Evolutionary conservation across 2,113 vertebrate genomes (phyloP), one percentile per base, ranked within the genome.

Genomic region (Scomber japonicus): DNA sequence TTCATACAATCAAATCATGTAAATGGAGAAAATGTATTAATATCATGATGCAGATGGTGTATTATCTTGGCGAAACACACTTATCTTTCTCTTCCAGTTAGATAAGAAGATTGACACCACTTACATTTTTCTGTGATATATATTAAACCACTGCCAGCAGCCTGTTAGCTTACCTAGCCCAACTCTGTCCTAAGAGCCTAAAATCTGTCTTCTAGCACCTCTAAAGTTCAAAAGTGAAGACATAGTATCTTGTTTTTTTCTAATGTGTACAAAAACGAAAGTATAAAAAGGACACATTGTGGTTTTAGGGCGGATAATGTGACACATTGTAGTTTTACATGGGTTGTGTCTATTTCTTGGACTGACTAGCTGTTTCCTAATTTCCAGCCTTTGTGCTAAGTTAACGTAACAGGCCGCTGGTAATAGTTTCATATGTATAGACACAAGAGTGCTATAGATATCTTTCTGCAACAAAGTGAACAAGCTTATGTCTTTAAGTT

Each of bases 151-250:
- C 46, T 10, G 9, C 2, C 2, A 13, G 24, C 56, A 40, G 61
- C 19, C 0, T 4, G 2, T 61, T 74, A 80, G 63, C 35, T 59
- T 53, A 72, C 16, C 46, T 73, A 12, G 19, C 53, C 66, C 21
- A 21, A 21, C 51, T 64, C 15, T 62, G 31, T 35, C 5, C 31
- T 35, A 35, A 35, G 31, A 27, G 24, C 24, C 24, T 3, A 27
- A 27, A 27, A 27, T 27, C 21, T 21, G 21, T 21, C 24, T 27
- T 27, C 24, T 27, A 27, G 24, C 24, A 27, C 24, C 24, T 27
- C 31, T 35, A 35, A 35, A 8, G 31, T 35, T 27, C 2, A 27
- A 27, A 27, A 27, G 3, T 27, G 24, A 40, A 40, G 7, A 40
- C 35, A 40, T 9, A 40, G 3, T 35, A 35, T 35, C 31, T 35